Base-by-base conservation (phyloP, 1,140 invertebrate genomes). In the Bombus confusus region DNA sequence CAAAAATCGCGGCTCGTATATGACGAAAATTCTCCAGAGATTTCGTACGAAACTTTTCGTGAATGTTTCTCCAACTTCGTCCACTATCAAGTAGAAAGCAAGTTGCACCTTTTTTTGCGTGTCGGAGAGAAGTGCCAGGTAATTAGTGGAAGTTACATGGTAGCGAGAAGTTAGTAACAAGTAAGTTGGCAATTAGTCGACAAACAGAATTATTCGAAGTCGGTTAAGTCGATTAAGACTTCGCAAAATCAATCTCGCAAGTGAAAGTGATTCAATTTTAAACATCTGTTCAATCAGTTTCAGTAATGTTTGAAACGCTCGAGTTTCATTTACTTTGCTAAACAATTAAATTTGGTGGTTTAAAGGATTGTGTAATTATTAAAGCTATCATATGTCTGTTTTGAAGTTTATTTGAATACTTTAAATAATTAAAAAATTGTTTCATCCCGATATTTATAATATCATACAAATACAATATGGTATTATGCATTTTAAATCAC, bases 181-280 rank as follows among this genome's bases (percentile, higher is more conserved):
- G 39, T 43, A n/a, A 73, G 39, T 43, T n/a, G 34, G 28, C n/a
- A 73, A 73, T 41, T 25, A 18, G 71, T n/a, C 31, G 71, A n/a
- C 39, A 43, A 43, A 43, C 31, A 73, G n/a, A 41, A 73, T 73
- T 73, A 73, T 43, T 73, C n/a, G 6, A 43, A 73, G 71, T 43
- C 69, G 13, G 25, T 71, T 41, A 39, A 73, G 15, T 10, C 28
- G 43, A 31, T 73, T 73, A 71, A n/a, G 1, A 39, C 25, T 71
- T 71, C 0, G 10, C 34, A n/a, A 71, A 25, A 71, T 37, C 68
- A 71, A 71, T 71, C 37, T 39, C 13, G 1, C 2, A 2, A 39
- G 34, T 5, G 37, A 25, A 28, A 37, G 66, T 28, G 25, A 71
- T 71, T 71, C 37, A 28, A 39, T 39, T 39, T 39, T 28, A 6